Percentiles rank a stretch among this genome's conserved stretches.
phyloP scores from a whole-genome alignment of 1,140 invertebrate genomes.

The Listronotus oregonensis region DNA sequence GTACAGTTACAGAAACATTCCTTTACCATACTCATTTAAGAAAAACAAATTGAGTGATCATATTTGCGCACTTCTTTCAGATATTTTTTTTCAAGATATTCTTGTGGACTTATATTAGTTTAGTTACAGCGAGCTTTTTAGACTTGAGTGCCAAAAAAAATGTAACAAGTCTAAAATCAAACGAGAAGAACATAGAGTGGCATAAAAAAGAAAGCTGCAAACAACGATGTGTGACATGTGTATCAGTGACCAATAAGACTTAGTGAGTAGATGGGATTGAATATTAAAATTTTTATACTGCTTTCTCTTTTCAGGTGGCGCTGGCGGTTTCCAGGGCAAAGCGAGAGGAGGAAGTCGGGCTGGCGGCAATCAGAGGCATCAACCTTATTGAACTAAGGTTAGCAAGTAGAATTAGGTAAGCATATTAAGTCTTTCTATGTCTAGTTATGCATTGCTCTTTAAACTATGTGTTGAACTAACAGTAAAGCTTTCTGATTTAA shows the following conservation, averaged over 20 bases:
- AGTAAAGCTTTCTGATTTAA: too few relatives aligned
- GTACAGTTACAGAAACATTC: too few relatives aligned
- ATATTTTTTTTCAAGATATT: constrained; percentile 11
- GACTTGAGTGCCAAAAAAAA: constrained; percentile 6
- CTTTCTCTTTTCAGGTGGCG: constrained; percentile 58
- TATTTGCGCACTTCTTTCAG: neutral
- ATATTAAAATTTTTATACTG: constrained; percentile 54
- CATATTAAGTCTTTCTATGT: too few relatives aligned
- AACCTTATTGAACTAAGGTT: constrained; percentile 66
- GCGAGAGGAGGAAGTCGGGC: constrained; percentile 68
- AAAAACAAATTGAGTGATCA: too few relatives aligned
- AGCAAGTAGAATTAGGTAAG: constrained; percentile 27
- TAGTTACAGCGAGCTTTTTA: constrained; percentile 15
- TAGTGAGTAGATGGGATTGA: constrained; percentile 49
- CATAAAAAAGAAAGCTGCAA: constrained; percentile 41
- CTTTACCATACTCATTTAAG: too few relatives aligned
- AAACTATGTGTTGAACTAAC: too few relatives aligned
- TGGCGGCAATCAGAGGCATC: constrained; percentile 72
- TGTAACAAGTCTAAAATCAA: constrained; percentile 2
- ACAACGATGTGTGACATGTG: constrained; percentile 32
- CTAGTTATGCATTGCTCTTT: too few relatives aligned
- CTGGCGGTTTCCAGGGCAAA: constrained; percentile 63
- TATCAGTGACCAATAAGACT: constrained; percentile 23
- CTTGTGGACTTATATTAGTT: neutral
- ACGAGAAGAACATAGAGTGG: constrained; percentile 25